Conservation (phyloP, 2,113 vertebrate genomes). For the Leptodactylus fuscus region DNA sequence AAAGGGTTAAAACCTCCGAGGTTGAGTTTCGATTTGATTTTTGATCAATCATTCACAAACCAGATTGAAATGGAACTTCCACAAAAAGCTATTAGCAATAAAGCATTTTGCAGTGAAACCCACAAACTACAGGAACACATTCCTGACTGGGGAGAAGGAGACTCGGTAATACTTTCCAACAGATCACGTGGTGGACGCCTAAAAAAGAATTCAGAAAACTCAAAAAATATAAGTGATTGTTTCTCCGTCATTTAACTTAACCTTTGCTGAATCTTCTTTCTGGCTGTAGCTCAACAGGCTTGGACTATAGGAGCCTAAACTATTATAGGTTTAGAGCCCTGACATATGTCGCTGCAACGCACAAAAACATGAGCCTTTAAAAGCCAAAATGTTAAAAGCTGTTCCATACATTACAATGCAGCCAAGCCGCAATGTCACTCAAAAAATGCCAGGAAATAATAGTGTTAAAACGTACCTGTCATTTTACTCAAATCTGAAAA, state of each 20-base stretch:
- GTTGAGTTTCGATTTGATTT: not conserved
- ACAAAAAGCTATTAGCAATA: not conserved
- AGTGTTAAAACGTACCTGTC: too few species aligned
- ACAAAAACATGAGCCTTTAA: not conserved
- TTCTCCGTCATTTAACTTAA: not conserved
- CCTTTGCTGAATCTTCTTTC: not conserved
- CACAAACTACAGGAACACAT: not conserved
- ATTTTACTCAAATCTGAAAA: too few species aligned
- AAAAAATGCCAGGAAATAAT: too few species aligned
- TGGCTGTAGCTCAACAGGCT: not conserved
- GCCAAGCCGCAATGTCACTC: too few species aligned
- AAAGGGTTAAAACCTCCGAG: not conserved
- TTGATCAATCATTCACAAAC: conserved; percentile 1
- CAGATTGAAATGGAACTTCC: not conserved
- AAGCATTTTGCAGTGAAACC: not conserved
- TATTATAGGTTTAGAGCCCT: not conserved
- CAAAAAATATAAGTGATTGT: not conserved
- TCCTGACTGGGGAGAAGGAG: not conserved
- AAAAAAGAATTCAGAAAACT: not conserved
- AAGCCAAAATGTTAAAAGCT: not conserved
- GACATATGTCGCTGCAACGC: not conserved
- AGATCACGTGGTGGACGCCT: too few species aligned
- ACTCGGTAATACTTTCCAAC: not conserved
- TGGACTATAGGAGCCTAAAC: not conserved
- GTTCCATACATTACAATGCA: too few species aligned